Evolutionary conservation across 2,113 vertebrate genomes (phyloP).

Genomic region (Tinamus guttatus): DNA sequence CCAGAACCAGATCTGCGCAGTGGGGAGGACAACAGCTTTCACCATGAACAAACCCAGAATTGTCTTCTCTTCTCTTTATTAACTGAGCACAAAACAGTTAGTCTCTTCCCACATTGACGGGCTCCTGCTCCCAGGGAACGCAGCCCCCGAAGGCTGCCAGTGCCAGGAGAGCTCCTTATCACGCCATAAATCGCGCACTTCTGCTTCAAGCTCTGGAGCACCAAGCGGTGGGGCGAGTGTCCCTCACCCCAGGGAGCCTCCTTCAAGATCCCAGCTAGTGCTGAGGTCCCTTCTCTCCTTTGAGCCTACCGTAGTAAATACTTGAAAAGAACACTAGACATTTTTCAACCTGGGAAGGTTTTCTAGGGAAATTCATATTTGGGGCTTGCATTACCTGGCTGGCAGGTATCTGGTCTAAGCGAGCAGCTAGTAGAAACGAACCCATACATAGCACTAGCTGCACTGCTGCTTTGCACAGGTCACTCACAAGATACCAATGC

Average conservation of each 20-base stretch:
- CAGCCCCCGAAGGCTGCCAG: neutral
- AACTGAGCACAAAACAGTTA: neutral
- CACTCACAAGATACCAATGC: neutral
- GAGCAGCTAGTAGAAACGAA: neutral
- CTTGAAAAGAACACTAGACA: neutral
- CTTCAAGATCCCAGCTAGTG: neutral
- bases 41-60: neutral
- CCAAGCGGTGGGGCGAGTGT: neutral
- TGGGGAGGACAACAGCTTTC: neutral
- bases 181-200: neutral
- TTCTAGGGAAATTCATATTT: neutral
- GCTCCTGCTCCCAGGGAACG: neutral
- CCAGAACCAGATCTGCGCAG: neutral
- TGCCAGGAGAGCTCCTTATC: neutral
- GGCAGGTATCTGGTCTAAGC: neutral
- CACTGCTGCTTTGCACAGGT: neutral
- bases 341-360: neutral
- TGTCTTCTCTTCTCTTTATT: neutral
- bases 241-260: neutral
- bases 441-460: neutral
- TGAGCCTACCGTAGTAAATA: neutral
- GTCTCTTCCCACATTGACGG: neutral
- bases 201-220: neutral
- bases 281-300: neutral
- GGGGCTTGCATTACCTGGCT: neutral